Base-by-base conservation (phyloP, 2,888 invertebrate species). In the Patella depressa region DNA sequence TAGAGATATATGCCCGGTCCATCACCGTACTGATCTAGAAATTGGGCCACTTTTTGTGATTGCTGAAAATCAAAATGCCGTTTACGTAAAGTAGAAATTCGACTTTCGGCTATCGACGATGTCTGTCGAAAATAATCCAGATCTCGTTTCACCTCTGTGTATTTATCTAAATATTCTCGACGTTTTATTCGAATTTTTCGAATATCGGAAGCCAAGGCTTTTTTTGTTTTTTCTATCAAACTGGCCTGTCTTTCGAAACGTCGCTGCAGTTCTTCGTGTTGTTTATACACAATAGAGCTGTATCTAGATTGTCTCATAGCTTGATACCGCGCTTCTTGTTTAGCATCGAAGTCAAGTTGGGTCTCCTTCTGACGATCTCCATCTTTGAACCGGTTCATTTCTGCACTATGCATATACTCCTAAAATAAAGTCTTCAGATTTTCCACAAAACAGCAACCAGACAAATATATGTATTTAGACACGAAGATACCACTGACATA, bases 251-350 rank as follows among this genome's bases (percentile, higher is more conserved):
- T 65, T 24, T 65, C 65, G 24, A 65, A 65, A 12, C 65, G 12
- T 65, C 65, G 19, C 24, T 65, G 65, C 17, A 65, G 65, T 24
- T 65, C 65, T 19, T 65, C 65, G 65, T 65, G 65, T 65, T 65
- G 65, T 14, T 65, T 65, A 15, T 65, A 65, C 11, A 65, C 65
- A 24, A 65, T 65, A 24, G 65, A 65, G 24, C 65, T 65, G 65
- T 65, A 65, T 65, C 65, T 65, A 24, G 65, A 65, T 24, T 65
- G 65, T 65, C 65, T 19, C 65, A 65, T 65, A 2, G 65, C 65
- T 24, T 65, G 24, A 65, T 65, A 65, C 14, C 65, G 19, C 19
- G 65, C 65, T 65, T 65, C 65, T 24, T 65, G 65, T 65, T 65
- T 65, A 11, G 65, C 19, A 17, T 65, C 14, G 5, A 24, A 65